Evolutionary conservation across 2,797 vertebrate genomes (phyloP).

Genomic region (Cyclura pinguis): DNA sequence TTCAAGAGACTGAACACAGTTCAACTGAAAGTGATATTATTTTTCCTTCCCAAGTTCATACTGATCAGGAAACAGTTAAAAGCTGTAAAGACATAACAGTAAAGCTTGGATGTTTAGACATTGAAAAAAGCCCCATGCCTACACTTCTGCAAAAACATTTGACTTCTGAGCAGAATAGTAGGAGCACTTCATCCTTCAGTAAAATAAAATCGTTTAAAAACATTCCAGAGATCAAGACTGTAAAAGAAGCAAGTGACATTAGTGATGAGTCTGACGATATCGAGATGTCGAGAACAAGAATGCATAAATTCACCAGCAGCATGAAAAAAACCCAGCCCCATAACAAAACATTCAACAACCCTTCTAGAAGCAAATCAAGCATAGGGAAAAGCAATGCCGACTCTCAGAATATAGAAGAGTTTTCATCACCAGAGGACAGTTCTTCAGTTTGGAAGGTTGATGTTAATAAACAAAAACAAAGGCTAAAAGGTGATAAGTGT

Average conservation of each 20-base stretch:
- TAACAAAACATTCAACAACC: constrained; percentile 7
- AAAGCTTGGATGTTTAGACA: constrained; percentile 46
- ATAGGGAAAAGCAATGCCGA: constrained; percentile 23
- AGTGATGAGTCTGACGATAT: constrained; percentile 93
- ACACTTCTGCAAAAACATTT: constrained; percentile 40
- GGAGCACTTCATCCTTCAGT: constrained; percentile 48
- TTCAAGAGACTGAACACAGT: constrained; percentile 68
- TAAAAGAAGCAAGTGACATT: constrained; percentile 65
- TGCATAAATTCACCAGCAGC: constrained; percentile 35
- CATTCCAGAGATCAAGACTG: constrained; percentile 49
- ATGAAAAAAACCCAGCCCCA: constrained; percentile 28
- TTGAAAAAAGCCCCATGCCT: constrained; percentile 49
- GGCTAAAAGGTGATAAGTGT: constrained; percentile 50
- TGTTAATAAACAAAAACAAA: constrained; percentile 41
- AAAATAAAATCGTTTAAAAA: constrained; percentile 33
- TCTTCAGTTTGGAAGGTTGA: constrained; percentile 60
- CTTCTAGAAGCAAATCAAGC: constrained; percentile 14
- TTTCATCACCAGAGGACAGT: constrained; percentile 89
- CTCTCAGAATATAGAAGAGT: constrained; percentile 82
- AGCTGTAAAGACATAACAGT: constrained; percentile 8
- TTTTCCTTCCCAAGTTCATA: constrained; percentile 70
- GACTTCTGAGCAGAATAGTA: constrained; percentile 32
- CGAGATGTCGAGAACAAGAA: constrained; percentile 70
- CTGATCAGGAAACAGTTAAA: constrained; percentile 50
- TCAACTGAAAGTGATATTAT: constrained; percentile 71